These are phyloP conservation scores for Scolopax mira DNA, from an alignment of 2,113 vertebrate species.

Conservation along the genomic window DNA sequence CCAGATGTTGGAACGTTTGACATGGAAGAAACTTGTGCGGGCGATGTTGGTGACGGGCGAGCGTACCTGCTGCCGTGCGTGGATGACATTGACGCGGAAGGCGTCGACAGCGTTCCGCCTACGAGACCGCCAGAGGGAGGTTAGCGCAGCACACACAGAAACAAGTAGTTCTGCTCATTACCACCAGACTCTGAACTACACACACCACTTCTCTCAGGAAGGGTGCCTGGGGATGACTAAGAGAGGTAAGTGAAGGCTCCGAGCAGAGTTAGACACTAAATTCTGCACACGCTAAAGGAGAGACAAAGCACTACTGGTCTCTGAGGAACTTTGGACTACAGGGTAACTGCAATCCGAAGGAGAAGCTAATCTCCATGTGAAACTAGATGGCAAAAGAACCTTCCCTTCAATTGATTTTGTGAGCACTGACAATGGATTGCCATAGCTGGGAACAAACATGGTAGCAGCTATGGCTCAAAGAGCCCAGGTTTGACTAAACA, in stretches of 20 bases:
- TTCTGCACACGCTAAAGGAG: background rate
- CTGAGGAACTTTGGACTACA: background rate
- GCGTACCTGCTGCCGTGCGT: slow-evolving; percentile 97
- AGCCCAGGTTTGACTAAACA: background rate
- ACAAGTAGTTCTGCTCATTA: background rate
- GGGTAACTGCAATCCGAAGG: background rate
- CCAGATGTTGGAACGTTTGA: slow-evolving; percentile 99
- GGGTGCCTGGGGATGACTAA: background rate
- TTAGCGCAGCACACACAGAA: accelerated
- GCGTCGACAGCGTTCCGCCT: slow-evolving; percentile 98
- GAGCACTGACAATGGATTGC: background rate
- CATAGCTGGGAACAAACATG: background rate
- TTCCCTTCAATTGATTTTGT: background rate
- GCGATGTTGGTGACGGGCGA: slow-evolving; percentile 99
- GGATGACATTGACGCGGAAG: slow-evolving; percentile 98
- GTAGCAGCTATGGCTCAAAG: background rate
- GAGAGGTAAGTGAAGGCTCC: background rate
- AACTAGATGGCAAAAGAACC: background rate
- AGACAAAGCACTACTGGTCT: background rate
- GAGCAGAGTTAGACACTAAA: background rate
- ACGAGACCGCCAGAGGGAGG: background rate
- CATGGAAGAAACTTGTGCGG: slow-evolving; percentile 98
- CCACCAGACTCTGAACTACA: background rate
- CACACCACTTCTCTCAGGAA: background rate
- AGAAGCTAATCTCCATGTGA: background rate